Percentiles rank a stretch among this genome's conserved stretches.
phyloP scores from a whole-genome alignment of 2,888 invertebrate species.

The Xanthia icteritia region DNA sequence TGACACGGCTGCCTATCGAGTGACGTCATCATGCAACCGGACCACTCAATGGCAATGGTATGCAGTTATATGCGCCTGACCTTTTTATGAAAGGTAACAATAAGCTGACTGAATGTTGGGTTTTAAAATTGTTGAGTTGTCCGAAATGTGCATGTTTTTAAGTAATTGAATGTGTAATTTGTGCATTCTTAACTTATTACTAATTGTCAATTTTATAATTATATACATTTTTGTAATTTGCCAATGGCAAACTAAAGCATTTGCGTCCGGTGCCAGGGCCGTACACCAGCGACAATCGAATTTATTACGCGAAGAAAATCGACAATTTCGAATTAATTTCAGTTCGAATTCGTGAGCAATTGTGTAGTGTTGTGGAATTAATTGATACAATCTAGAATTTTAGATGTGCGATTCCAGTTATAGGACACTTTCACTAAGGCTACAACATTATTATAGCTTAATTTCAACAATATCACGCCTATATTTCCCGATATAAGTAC shows the following conservation, averaged over 20 bases:
- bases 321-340: too few relatives aligned
- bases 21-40: conserved; percentile 84
- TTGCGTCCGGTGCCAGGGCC: too few relatives aligned
- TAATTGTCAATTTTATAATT: neutral
- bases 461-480: too few relatives aligned
- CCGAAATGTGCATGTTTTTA: conserved; percentile 5
- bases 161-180: neutral
- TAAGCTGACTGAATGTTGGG: conserved; percentile 31
- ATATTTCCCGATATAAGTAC: too few relatives aligned
- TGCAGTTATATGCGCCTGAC: conserved; percentile 68
- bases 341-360: too few relatives aligned
- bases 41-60: conserved; percentile 80
- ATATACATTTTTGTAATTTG: neutral
- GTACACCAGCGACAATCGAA: too few relatives aligned
- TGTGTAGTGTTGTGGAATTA: neutral
- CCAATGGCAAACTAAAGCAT: neutral
- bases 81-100: conserved; percentile 64
- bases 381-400: too few relatives aligned
- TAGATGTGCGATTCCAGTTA: too few relatives aligned
- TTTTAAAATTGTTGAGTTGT: conserved; percentile 23
- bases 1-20: conserved; percentile 83
- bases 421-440: too few relatives aligned
- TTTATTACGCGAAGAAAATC: too few relatives aligned
- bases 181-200: conserved; percentile 14
- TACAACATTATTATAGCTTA: too few relatives aligned